Percentiles rank a stretch among this genome's conserved stretches.
Evolutionary conservation across 2,797 vertebrate species (phyloP).

Genomic region (Pantherophis alleghaniensis): DNA sequence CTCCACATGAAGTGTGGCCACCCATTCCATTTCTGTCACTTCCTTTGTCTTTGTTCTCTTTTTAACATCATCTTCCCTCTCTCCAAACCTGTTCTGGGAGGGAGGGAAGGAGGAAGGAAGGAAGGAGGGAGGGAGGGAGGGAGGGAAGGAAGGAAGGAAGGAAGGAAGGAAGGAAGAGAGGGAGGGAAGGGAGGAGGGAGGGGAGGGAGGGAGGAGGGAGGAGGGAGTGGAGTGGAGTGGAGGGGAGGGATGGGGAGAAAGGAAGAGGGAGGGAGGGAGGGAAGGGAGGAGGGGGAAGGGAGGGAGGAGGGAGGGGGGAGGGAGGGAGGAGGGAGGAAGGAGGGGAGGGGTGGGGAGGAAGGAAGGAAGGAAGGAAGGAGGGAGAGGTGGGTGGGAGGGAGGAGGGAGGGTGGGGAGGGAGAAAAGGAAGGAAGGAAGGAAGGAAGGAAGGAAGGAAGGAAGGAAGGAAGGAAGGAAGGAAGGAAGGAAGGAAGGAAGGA

Average conservation of each 20-base stretch:
- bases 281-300: too few relatives aligned
- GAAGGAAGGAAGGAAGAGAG: too few relatives aligned
- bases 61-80: background rate
- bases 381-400: too few relatives aligned
- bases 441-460: background rate
- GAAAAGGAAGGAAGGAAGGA: background rate
- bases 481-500: background rate
- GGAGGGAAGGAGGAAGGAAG: background rate
- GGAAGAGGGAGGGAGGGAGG: too few relatives aligned
- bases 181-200: background rate
- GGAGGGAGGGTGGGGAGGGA: background rate
- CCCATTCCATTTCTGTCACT: background rate
- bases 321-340: background rate
- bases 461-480: background rate
- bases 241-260: background rate
- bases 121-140: background rate
- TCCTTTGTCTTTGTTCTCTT: background rate
- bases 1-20: background rate
- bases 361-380: too few relatives aligned
- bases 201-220: background rate
- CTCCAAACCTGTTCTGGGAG: background rate
- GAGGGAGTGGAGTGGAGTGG: background rate
- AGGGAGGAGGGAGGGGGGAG: too few relatives aligned
- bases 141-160: too few relatives aligned
- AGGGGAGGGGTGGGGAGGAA: background rate